Conservation (phyloP, 2,888 invertebrate species). For the Caenorhabditis doughertyi region DNA sequence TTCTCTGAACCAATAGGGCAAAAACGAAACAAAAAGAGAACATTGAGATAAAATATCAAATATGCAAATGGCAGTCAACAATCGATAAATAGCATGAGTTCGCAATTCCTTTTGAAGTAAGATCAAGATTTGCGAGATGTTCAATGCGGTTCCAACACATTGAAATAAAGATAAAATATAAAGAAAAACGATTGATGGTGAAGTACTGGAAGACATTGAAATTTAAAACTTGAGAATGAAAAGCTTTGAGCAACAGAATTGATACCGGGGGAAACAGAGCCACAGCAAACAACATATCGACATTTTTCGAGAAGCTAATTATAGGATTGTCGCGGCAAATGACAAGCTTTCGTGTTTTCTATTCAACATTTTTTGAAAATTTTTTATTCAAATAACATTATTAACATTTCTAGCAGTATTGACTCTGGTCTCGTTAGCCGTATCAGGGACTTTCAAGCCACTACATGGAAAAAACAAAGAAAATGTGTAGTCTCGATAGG, state of each 20-base stretch:
- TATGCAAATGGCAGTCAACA: slow-evolving; percentile 14
- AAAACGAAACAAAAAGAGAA: not conserved
- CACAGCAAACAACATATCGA: too few relatives aligned
- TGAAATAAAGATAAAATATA: not conserved
- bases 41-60: slow-evolving; percentile 4
- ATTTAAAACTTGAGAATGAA: not conserved
- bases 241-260: not conserved
- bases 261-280: too few relatives aligned
- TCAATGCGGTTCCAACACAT: not conserved
- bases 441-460: not conserved
- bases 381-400: not conserved
- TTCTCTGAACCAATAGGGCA: not conserved
- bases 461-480: not conserved
- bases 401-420: not conserved
- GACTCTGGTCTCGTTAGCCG: too few relatives aligned
- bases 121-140: not conserved
- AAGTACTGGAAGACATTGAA: not conserved
- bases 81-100: not conserved
- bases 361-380: too few relatives aligned
- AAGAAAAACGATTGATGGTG: not conserved
- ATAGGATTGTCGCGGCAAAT: not conserved
- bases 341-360: too few relatives aligned
- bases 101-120: slow-evolving; percentile 7
- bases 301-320: not conserved
- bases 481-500: slow-evolving; percentile 2